Conservation (phyloP, 2,888 invertebrate genomes). For the Clanis bilineata region DNA sequence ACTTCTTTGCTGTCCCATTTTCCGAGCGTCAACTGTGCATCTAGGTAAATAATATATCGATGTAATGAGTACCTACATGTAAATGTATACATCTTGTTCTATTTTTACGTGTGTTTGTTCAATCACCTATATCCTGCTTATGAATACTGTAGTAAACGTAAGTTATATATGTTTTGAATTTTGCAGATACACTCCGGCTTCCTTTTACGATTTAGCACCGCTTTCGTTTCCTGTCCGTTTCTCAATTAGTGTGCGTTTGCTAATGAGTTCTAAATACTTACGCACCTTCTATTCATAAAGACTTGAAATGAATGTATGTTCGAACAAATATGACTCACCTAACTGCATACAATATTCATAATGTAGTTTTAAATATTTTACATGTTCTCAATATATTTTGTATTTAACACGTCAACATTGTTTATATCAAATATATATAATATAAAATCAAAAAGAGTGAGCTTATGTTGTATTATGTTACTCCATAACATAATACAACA, state of each 20-base stretch:
- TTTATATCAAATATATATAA: too few species aligned
- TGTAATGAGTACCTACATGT: too few species aligned
- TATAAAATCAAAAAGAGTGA: too few species aligned
- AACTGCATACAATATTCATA: background rate
- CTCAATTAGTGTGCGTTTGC: constrained; percentile 1
- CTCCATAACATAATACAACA: too few species aligned
- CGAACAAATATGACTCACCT: background rate
- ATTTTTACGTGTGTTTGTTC: background rate
- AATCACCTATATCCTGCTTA: background rate
- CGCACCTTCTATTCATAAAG: constrained; percentile 10
- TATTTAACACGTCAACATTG: too few species aligned
- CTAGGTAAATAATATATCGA: too few species aligned
- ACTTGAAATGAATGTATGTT: background rate
- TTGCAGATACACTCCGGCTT: constrained; percentile 4
- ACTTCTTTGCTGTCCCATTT: too few species aligned
- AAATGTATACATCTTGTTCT: background rate
- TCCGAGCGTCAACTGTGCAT: too few species aligned
- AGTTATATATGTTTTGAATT: background rate
- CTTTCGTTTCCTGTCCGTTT: constrained; percentile 12
- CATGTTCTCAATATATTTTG: background rate
- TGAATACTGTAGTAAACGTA: background rate
- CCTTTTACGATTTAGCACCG: constrained; percentile 3
- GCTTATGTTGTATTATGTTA: too few species aligned
- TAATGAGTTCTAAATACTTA: constrained; percentile 9
- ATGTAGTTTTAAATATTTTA: background rate